Evolutionary conservation across 2,797 vertebrate genomes (phyloP), one percentile per base, ranked within the genome.

Genomic region (Gadopsis bispinosus): DNA sequence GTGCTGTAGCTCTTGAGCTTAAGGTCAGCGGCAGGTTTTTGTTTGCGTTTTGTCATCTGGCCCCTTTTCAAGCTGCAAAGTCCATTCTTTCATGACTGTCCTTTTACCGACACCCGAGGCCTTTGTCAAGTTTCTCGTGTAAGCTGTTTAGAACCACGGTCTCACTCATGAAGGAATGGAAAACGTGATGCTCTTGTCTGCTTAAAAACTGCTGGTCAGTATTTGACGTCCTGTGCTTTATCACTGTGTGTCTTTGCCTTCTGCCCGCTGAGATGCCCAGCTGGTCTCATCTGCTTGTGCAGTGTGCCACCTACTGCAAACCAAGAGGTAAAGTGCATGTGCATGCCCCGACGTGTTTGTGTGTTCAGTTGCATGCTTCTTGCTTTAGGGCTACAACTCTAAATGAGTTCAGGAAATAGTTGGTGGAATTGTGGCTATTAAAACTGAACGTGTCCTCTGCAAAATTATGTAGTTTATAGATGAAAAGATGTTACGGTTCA

Each of bases 261-360:
- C 85, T 83, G 85, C 87, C 88, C 73, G 66, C 92, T 92, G 94
- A 95, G 95, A 93, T 77, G 91, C 86, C 91, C 87, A 41, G 85
- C 92, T 91, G 90, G 89, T 91, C 90, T 94, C 93, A 81, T 80
- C 92, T 90, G 95, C 93, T 95, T 94, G 92, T 85, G 86, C 90
- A 88, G 93, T 92, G 92, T 91, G 91, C 91, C 93, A 90, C 91
- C 91, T 91, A 74, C 94, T 90, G 90, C 88, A 79, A 56, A 84
- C 81, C 64, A n/a, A 77, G 85, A 92, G 92, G 91, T 92, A 95
- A 93, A 86, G 86, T 86, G 86, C 87, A 85, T 83, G 89, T 78
- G 91, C 89, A 73, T 84, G 85, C 65, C 20, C 41, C 39, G 64
- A 67, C 89, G 59, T 71, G 62, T 83, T 61, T 72, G 60, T 66